Evolutionary conservation across 2,888 invertebrate genomes (phyloP), one percentile per base, ranked within the genome.

Genomic region (Pammene fasciana): DNA sequence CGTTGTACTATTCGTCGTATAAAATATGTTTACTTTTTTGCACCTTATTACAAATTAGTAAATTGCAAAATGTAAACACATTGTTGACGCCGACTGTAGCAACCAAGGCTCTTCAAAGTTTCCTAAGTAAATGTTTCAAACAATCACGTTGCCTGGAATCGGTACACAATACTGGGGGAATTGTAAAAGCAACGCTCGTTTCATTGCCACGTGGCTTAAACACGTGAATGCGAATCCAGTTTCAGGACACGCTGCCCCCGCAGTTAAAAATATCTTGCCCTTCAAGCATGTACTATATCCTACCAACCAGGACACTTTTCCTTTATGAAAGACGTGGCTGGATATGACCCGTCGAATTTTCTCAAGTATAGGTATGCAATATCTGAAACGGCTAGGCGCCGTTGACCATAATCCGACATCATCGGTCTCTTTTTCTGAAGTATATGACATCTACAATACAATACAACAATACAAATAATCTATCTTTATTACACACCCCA

Each of bases 161-260:
- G 72, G 74, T 72, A 73, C 68, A 83, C 80, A 81, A 81, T 73
- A 72, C 71, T 65, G 70, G 57, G n/a, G 73, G n/a, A 72, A 75
- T 80, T 82, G 79, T 79, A 84, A 71, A 75, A 73, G 70, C 74
- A 73, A 62, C 55, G 72, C 83, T 82, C 82, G 84, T 82, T 80
- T 65, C 73, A 73, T 65, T 50, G 45, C 34, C 82, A 82, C 86
- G 84, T 84, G 83, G 70, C 72, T 26, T 11, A 34, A 59, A 59
- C 59, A 46, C 36, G 41, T 59, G 78, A 82, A 82, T 83, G 82
- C 81, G 79, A 74, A 70, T 71, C 67, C 26, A 61, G 56, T 45
- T 70, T 61, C 72, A 67, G 70, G 64, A 68, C 52, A 65, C 57
- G 64, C 50, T 50, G 46, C 26, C 50, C 56, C 50, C 50, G 13